Conservation (phyloP, 2,113 vertebrate genomes). For the Hyla sarda region DNA sequence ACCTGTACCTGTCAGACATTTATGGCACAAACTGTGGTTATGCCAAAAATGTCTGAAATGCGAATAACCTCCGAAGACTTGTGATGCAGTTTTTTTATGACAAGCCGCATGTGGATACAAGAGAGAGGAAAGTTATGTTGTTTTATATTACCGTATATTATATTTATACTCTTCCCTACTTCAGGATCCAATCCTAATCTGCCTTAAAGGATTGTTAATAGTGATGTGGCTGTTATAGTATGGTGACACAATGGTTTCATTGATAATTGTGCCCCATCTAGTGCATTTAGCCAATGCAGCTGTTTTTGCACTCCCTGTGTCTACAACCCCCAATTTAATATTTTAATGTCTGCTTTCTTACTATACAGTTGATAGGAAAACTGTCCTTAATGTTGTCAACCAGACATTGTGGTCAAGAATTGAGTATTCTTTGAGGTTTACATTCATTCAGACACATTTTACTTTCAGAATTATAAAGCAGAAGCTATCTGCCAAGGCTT, state of each 20-base stretch:
- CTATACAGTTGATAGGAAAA: not conserved
- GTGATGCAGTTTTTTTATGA: no score
- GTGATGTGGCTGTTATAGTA: no score
- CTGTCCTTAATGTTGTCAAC: not conserved
- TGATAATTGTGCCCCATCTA: not conserved
- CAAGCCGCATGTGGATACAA: no score
- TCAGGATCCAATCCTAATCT: no score
- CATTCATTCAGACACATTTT: not conserved
- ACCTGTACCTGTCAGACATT: no score
- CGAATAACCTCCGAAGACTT: no score
- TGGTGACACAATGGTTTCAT: not conserved
- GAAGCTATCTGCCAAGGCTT: not conserved
- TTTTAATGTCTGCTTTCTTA: not conserved
- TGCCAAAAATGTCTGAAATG: no score
- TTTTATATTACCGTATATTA: no score
- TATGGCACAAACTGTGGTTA: no score
- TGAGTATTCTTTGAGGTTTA: not conserved
- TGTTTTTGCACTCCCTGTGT: not conserved
- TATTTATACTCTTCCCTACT: no score
- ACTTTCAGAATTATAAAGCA: not conserved
- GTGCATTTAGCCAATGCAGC: not conserved
- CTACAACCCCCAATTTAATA: not conserved
- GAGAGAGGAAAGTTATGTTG: no score
- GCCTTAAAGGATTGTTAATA: no score
- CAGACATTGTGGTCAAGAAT: not conserved